Evolutionary conservation across 2,113 vertebrate species (phyloP), one percentile per base, ranked within the genome.

Genomic region (Cyprinodon brontotheroides): DNA sequence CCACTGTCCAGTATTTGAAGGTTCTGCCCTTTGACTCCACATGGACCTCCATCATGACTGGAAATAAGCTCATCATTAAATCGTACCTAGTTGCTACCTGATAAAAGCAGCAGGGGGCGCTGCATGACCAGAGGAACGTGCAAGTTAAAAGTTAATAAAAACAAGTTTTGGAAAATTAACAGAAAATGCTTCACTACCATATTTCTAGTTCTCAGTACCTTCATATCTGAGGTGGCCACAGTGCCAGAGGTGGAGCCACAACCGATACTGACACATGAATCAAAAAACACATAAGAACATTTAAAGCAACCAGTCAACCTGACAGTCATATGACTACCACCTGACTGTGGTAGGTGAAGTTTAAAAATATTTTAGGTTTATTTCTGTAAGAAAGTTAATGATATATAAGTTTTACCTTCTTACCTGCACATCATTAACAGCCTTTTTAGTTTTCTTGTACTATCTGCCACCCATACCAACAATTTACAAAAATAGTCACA

Each of bases 91-190:
- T n/a, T 53, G 17, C 8, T 17, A 3, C 50, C 20, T n/a, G 14
- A 3, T 39, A 15, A 38, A 14, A 65, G 10, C 72, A 74, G 72
- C 48, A 74, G 72, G 72, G n/a, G 72, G 63, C 62, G 57, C 62
- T 39, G 36, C 13, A 39, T 13, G 13, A 63, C 13, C 37, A 63
- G 14, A 15, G 17, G 6, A 3, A 10, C 50, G n/a, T 20, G 7
- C 3, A 1, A 53, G 48, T 8, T 2, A 45, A 45, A 1, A 53
- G 48, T 8, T 2, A 45, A 45, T 45, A 45, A 45, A 45, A 11
- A 10, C 43, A 45, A 11, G 6, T 7, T 11, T 45, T 8, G 9
- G 5, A 8, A 11, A 45, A 45, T 11, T 11, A 11, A 10, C 2
- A 45, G 43, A 50, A 13, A 13, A 1, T 15, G 4, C 5, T 50